phyloP scores from a whole-genome alignment of 1,140 invertebrate species.

The Cyclargus thomasi region DNA sequence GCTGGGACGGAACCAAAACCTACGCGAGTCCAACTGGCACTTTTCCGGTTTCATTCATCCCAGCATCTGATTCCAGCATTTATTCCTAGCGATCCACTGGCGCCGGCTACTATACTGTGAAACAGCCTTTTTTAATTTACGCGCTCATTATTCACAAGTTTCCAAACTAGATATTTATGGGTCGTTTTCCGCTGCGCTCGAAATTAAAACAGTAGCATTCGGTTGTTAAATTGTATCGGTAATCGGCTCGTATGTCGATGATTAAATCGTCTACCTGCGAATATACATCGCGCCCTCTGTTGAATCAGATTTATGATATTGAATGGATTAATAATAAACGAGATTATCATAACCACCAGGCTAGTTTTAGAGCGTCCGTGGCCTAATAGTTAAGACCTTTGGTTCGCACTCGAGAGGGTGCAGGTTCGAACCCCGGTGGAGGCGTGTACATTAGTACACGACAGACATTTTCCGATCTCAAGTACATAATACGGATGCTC shows the following conservation, averaged over 20 bases:
- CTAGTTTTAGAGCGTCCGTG: too few relatives aligned
- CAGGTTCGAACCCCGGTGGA: too few relatives aligned
- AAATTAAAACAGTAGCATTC: slow-evolving; percentile 48
- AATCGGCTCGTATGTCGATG: slow-evolving; percentile 38
- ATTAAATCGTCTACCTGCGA: slow-evolving; percentile 51
- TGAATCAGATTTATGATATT: slow-evolving; percentile 36
- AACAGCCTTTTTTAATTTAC: slow-evolving; percentile 20
- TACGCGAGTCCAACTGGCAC: too few relatives aligned
- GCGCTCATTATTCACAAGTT: slow-evolving; percentile 46
- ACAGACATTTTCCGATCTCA: too few relatives aligned
- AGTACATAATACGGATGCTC: too few relatives aligned
- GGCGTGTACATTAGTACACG: too few relatives aligned
- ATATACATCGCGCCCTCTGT: slow-evolving; percentile 33
- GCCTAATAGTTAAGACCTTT: too few relatives aligned
- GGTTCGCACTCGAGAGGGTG: too few relatives aligned
- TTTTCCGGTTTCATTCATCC: too few relatives aligned
- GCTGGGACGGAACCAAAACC: too few relatives aligned
- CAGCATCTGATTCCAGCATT: too few relatives aligned
- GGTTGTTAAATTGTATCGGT: slow-evolving; percentile 45
- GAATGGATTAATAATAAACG: slow-evolving; percentile 8
- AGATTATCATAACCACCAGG: background rate
- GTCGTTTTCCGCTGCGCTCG: slow-evolving; percentile 43
- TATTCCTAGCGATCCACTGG: too few relatives aligned
- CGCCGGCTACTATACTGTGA: background rate
- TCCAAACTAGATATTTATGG: slow-evolving; percentile 49